Percentiles rank a stretch among this genome's conserved stretches.
Conservation (phyloP, 2,888 invertebrate genomes). For the Creontiades dilutus region DNA sequence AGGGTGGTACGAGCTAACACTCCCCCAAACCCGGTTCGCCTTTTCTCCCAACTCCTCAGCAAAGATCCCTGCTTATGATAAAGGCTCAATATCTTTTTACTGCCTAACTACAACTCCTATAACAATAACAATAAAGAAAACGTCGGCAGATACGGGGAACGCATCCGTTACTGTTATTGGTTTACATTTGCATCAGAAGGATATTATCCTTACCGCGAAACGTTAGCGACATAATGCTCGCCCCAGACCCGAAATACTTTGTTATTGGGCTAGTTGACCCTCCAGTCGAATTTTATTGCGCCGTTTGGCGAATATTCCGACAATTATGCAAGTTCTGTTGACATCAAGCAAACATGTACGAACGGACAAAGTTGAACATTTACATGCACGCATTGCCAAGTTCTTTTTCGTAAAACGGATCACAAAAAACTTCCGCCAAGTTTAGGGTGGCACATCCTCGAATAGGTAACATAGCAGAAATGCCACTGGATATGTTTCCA, state of each 20-base stretch:
- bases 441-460: no score
- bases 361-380: no score
- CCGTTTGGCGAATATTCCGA: no score
- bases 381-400: no score
- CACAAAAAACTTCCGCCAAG: no score
- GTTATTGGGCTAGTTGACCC: no score
- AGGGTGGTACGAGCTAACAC: constrained; percentile 4
- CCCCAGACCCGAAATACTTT: background rate
- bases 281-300: no score
- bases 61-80: constrained; percentile 16
- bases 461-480: no score
- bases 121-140: constrained; percentile 28
- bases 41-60: constrained; percentile 15
- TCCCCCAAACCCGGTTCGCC: background rate
- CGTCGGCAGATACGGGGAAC: constrained; percentile 20
- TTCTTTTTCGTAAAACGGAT: no score
- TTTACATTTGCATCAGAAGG: constrained; percentile 6
- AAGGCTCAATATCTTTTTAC: constrained; percentile 39
- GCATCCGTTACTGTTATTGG: constrained; percentile 33
- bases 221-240: background rate
- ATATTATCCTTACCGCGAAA: constrained; percentile 20
- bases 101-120: constrained; percentile 36
- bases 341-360: no score
- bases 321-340: no score
- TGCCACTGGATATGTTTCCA: no score